Evolutionary conservation across 2,888 invertebrate genomes (phyloP), one percentile per base, ranked within the genome.

Genomic region (Drosophila robusta): DNA sequence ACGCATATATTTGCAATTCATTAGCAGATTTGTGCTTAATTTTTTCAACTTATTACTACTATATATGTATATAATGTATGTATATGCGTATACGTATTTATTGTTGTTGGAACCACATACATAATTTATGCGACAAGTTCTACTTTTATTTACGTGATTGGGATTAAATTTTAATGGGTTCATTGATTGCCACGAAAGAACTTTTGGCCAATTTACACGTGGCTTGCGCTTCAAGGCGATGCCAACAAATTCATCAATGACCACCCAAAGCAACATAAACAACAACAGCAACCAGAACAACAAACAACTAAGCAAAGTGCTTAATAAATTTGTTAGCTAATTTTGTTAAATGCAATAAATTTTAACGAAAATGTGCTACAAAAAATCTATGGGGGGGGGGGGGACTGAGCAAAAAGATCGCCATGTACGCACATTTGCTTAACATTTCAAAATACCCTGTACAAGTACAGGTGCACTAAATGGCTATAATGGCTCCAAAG

Each of bases 291-390:
- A 12, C 32, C 2, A 11, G 12, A 18, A 16, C 24, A 12, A 55
- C 46, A 46, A 62, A 36, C 46, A 55, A 38, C 77, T 50, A 39
- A 68, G 55, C 73, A 78, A 77, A 78, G 78, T 83, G 87, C 78
- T 86, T 87, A 82, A 89, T 89, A 89, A 88, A 90, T 89, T 89
- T 90, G 85, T 85, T 83, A 78, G 88, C 84, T 89, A 89, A 90
- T 90, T 89, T 83, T 78, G 76, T 82, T 88, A 80, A 86, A 81
- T 80, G 90, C 84, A 87, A 89, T 89, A 89, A 89, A 90, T 89
- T 89, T 88, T 58, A 83, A 77, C 81, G 73, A 79, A 88, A 87
- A 85, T 73, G 85, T 80, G 80, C 75, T 80, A 78, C 84, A 78
- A 80, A 87, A 80, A 67, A 77, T 64, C 65, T 56, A 64, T 50